These are phyloP conservation scores for Strigamia transsilvanica DNA, from an alignment of 2,888 invertebrate species.

Conservation along the genomic window DNA sequence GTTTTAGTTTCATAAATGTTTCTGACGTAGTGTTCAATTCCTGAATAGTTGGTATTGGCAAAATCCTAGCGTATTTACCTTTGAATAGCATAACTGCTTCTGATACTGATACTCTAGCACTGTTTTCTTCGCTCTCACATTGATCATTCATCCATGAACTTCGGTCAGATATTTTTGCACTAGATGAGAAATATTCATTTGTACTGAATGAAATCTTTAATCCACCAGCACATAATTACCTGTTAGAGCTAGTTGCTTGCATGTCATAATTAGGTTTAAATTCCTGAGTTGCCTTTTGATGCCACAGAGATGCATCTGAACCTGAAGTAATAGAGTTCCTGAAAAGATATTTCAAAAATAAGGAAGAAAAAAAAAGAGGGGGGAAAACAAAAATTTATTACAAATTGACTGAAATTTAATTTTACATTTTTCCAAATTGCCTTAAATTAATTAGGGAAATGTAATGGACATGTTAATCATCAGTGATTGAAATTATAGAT, in stretches of 20 bases:
- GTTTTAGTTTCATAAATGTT: too few species aligned
- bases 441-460: too few species aligned
- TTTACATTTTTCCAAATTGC: too few species aligned
- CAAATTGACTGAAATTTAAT: too few species aligned
- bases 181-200: background rate
- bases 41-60: too few species aligned
- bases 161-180: slow-evolving; percentile 40
- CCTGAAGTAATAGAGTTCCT: slow-evolving; percentile 24
- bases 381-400: background rate
- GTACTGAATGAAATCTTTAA: background rate
- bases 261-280: slow-evolving; percentile 4
- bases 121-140: slow-evolving; percentile 36
- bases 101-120: slow-evolving; percentile 7
- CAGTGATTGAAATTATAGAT: too few species aligned
- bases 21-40: too few species aligned
- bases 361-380: background rate
- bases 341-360: background rate
- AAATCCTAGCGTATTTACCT: slow-evolving; percentile 50
- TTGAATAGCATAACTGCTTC: slow-evolving; percentile 53
- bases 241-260: background rate
- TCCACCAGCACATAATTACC: background rate
- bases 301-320: slow-evolving; percentile 17
- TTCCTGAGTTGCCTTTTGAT: slow-evolving; percentile 36
- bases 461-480: too few species aligned
- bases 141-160: slow-evolving; percentile 48